These are phyloP conservation scores for Archivesica marissinica DNA, from an alignment of 1,140 invertebrate species.

Conservation along the genomic window DNA sequence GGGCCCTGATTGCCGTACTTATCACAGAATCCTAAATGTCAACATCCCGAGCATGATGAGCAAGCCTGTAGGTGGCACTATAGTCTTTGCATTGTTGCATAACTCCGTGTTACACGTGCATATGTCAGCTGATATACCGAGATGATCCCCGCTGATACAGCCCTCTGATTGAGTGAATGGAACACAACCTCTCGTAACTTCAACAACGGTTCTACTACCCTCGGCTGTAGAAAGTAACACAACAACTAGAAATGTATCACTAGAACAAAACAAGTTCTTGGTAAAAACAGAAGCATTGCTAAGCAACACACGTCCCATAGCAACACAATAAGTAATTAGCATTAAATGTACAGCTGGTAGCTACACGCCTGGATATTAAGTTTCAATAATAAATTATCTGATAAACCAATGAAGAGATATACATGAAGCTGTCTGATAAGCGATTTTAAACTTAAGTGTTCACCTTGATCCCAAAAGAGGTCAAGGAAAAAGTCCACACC, in stretches of 20 bases:
- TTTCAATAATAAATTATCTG: too few relatives aligned
- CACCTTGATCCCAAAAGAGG: too few relatives aligned
- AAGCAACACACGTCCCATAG: not conserved
- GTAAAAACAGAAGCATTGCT: too few relatives aligned
- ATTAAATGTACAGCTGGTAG: too few relatives aligned
- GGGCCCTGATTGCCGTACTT: too few relatives aligned
- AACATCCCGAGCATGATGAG: not conserved
- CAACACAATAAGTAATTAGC: not conserved
- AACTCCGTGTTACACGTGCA: not conserved
- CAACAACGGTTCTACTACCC: conserved; percentile 14
- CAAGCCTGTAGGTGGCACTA: not conserved
- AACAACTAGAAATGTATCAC: not conserved
- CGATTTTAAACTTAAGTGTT: too few relatives aligned
- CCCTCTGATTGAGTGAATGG: not conserved
- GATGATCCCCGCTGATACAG: not conserved
- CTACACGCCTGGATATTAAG: too few relatives aligned
- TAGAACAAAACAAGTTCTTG: too few relatives aligned
- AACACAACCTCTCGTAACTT: conserved; percentile 36
- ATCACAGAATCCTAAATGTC: not conserved
- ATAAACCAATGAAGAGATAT: too few relatives aligned
- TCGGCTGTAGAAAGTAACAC: conserved; percentile 21
- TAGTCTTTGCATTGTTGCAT: not conserved
- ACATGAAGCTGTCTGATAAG: too few relatives aligned
- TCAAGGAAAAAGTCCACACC: too few relatives aligned
- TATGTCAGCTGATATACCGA: conserved; percentile 21